Evolutionary conservation across 2,888 invertebrate genomes (phyloP).

Genomic region (Eupsilia transversa): DNA sequence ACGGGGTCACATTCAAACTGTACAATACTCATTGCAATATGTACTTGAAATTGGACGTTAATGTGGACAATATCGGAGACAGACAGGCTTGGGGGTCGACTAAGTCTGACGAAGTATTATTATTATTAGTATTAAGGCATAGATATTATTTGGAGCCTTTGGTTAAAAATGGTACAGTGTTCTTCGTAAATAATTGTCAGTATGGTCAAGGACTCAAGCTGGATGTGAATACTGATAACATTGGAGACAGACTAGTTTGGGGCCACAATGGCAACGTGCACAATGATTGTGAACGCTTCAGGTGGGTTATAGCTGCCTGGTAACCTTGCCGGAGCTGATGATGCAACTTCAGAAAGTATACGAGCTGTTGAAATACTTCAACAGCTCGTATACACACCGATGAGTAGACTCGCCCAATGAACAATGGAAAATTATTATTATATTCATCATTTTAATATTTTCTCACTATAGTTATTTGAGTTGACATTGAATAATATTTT

Average conservation of each 20-base stretch:
- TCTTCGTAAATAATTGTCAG: conserved; percentile 66
- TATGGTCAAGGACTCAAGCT: conserved; percentile 65
- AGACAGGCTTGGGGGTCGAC: conserved; percentile 65
- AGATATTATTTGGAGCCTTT: conserved; percentile 68
- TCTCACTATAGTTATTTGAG: neutral
- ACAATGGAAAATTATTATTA: neutral
- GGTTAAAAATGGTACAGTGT: conserved; percentile 58
- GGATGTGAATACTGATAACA: conserved; percentile 11
- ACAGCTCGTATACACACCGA: no score
- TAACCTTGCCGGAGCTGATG: conserved; percentile 5
- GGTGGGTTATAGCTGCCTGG: conserved; percentile 39
- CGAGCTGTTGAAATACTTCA: neutral
- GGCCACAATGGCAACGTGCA: conserved; percentile 47
- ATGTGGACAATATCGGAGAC: conserved; percentile 56
- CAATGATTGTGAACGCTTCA: conserved; percentile 16
- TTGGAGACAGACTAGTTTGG: conserved; percentile 61
- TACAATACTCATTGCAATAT: conserved; percentile 60
- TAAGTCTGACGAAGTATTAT: conserved; percentile 38
- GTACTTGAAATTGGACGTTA: conserved; percentile 68
- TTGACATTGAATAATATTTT: neutral
- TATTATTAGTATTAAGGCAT: no score
- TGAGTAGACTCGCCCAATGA: neutral
- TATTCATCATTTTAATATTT: neutral
- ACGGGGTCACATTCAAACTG: conserved; percentile 68
- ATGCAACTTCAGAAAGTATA: neutral